Percentiles rank a stretch among this genome's conserved stretches.
Evolutionary conservation across 2,113 vertebrate genomes (phyloP).

Genomic region (Rana temporaria): DNA sequence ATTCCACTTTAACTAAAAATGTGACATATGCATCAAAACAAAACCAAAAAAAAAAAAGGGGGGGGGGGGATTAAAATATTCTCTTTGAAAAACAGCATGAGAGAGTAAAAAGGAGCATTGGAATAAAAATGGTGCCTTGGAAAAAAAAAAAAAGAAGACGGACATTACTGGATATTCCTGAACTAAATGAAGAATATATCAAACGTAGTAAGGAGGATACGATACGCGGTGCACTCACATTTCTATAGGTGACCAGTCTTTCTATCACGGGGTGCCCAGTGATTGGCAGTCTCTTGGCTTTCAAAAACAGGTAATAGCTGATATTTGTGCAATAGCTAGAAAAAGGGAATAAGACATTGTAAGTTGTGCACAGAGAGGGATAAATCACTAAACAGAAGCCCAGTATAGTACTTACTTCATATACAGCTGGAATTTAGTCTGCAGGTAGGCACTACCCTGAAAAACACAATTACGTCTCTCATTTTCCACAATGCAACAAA

Average conservation of each 20-base stretch:
- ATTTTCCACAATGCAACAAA: too few species aligned
- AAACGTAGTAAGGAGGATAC: too few species aligned
- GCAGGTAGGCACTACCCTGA: constrained; percentile 86
- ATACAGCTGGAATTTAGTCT: constrained; percentile 91
- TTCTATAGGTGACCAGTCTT: constrained; percentile 88
- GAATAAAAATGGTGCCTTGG: too few species aligned
- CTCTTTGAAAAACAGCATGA: too few species aligned
- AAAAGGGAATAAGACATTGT: not conserved
- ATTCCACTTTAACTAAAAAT: too few species aligned
- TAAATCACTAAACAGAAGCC: too few species aligned
- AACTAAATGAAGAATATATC: too few species aligned
- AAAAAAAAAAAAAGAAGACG: not conserved
- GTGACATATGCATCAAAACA: too few species aligned
- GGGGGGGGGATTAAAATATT: too few species aligned
- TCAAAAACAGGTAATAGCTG: constrained; percentile 93
- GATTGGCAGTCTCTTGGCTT: constrained; percentile 84
- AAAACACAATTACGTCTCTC: constrained; percentile 4
- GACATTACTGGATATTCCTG: not conserved
- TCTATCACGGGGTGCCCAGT: constrained; percentile 93
- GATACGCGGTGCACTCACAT: constrained; percentile 66
- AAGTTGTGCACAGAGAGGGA: not conserved
- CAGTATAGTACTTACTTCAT: constrained; percentile 75
- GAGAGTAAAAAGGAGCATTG: not conserved
- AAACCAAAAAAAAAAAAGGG: too few species aligned
- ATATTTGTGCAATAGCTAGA: constrained; percentile 92